phyloP scores from a whole-genome alignment of 2,888 invertebrate genomes.

The Papilio demoleus region DNA sequence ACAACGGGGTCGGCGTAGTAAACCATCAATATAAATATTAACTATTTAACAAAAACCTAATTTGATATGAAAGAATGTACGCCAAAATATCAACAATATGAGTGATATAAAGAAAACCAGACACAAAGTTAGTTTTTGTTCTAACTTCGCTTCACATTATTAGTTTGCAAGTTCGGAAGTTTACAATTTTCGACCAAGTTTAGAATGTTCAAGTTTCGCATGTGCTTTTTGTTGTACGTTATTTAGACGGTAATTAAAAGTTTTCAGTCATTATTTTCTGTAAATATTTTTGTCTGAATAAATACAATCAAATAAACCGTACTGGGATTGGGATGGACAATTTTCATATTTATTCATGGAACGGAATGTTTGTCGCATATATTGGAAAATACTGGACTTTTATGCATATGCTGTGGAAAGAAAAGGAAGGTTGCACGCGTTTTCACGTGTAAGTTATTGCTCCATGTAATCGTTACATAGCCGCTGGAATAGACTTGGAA shows the following conservation, averaged over 20 bases:
- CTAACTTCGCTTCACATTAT: constrained; percentile 24
- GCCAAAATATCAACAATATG: neutral
- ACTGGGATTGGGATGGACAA: neutral
- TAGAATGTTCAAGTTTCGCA: constrained; percentile 22
- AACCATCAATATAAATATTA: too few species aligned
- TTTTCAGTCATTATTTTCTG: neutral
- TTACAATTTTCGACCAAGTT: constrained; percentile 28
- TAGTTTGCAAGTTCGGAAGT: constrained; percentile 30
- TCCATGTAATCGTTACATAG: neutral
- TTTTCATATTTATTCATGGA: neutral
- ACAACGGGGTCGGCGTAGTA: too few species aligned
- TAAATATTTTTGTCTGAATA: neutral
- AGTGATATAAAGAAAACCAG: neutral
- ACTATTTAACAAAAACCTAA: too few species aligned
- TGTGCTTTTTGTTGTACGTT: constrained; percentile 16
- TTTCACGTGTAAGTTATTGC: neutral
- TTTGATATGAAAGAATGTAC: too few species aligned
- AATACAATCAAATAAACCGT: neutral
- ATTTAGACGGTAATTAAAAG: constrained; percentile 14
- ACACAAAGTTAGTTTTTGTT: constrained; percentile 23
- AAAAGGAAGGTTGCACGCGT: neutral
- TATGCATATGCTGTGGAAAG: neutral
- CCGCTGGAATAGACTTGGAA: neutral
- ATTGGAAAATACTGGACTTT: neutral
- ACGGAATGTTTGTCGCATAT: neutral